Evolutionary conservation across 2,888 invertebrate species (phyloP).

Genomic region (Orthosia gracilis): DNA sequence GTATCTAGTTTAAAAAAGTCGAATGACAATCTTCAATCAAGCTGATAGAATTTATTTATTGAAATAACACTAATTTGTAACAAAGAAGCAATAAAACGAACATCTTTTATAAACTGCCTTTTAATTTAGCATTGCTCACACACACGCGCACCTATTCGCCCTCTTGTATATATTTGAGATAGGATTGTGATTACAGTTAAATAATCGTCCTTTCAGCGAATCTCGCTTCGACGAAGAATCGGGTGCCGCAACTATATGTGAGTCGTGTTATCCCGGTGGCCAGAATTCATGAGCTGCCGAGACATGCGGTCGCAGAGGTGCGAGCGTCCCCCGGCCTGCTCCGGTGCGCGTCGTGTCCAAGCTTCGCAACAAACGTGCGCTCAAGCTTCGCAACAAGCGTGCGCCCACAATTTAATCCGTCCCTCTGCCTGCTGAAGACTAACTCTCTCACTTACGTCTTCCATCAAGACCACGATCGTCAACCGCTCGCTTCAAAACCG

Average conservation of each 20-base stretch:
- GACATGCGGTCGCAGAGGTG: slow-evolving; percentile 40
- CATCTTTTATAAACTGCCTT: slow-evolving; percentile 48
- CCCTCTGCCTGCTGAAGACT: slow-evolving; percentile 54
- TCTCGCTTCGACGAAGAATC: slow-evolving; percentile 72
- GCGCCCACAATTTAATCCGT: slow-evolving; percentile 6
- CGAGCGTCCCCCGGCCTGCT: slow-evolving; percentile 48
- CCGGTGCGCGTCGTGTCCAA: slow-evolving; percentile 74
- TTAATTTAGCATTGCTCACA: slow-evolving; percentile 61
- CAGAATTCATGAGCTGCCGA: slow-evolving; percentile 60
- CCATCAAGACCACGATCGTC: slow-evolving; percentile 26
- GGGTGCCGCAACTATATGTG: slow-evolving; percentile 70
- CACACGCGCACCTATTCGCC: background rate
- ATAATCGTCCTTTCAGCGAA: slow-evolving; percentile 83
- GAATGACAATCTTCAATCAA: slow-evolving; percentile 8
- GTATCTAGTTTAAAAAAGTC: background rate
- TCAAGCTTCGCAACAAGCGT: slow-evolving; percentile 42
- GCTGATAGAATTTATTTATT: slow-evolving; percentile 34
- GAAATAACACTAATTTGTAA: slow-evolving; percentile 37
- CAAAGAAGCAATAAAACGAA: slow-evolving; percentile 64
- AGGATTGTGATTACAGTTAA: slow-evolving; percentile 74
- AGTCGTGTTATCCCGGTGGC: slow-evolving; percentile 64
- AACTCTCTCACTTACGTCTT: slow-evolving; percentile 58
- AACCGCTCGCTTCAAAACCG: background rate
- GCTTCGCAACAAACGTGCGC: slow-evolving; percentile 36
- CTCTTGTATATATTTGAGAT: slow-evolving; percentile 35